Base-by-base conservation (phyloP, 2,888 invertebrate genomes). In the Parnassius apollo region DNA sequence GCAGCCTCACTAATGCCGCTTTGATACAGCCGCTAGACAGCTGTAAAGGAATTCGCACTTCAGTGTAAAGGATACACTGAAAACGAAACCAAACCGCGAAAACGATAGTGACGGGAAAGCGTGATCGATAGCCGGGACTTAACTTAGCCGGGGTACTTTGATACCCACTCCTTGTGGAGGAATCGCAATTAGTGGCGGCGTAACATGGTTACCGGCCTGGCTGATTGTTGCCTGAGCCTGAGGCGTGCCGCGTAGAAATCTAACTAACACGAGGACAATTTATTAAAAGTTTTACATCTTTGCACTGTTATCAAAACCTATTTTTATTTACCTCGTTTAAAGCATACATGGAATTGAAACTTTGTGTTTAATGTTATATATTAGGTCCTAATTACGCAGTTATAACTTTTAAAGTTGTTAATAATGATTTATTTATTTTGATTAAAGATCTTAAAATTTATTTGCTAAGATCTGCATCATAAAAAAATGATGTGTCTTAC, bases 141-240 rank as follows among this genome's bases (percentile, higher is more conserved):
- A n/a, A n/a, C n/a, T n/a, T n/a, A n/a, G n/a, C n/a, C n/a, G n/a
- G n/a, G 64, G 67, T 51, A 53, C 62, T 62, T 74, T 77, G 79
- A 81, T 82, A 77, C 74, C 75, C 72, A 67, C 66, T 70, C 67
- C 71, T 71, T 66, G 66, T 66, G 68, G 72, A 76, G 78, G 78
- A 84, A 85, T 85, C 82, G 84, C 88, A 86, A 88, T 88, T 88
- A 88, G 84, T 74, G 81, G 79, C 72, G 79, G 72, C 74, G 81
- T 83, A 83, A 83, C 76, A 78, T 76, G 80, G 81, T 82, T 73
- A 83, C 83, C 81, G 81, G 77, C 75, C 68, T 66, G 73, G 71
- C 78, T 81, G 83, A 85, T 84, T 79, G 81, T 82, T 81, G 79
- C 75, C 67, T 62, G 65, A 64, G 68, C 75, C 67, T 62, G 65